phyloP scores from a whole-genome alignment of 2,113 vertebrate genomes.

The Mastomys coucha region DNA sequence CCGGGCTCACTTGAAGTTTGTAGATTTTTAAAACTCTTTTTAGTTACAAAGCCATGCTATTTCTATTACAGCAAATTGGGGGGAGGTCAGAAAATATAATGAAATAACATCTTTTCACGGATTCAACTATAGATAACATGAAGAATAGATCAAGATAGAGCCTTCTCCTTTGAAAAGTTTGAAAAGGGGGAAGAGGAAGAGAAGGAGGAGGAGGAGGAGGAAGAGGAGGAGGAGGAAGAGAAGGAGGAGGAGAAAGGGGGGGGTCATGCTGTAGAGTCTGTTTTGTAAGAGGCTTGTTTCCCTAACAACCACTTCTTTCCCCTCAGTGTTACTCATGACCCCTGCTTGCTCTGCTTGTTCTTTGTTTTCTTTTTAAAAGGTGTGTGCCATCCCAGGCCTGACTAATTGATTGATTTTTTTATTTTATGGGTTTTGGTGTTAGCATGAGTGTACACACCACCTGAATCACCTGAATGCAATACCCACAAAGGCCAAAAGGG shows the following conservation, averaged over 20 bases:
- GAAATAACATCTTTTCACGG: neutral
- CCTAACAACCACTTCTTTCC: neutral
- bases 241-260: no score
- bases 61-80: conserved; percentile 1
- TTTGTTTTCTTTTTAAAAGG: neutral
- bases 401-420: neutral
- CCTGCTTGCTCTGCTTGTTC: neutral
- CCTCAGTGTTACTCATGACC: neutral
- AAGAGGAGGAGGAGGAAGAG: no score
- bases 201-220: no score
- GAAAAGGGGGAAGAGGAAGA: no score
- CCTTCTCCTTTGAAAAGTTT: neutral
- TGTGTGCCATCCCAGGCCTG: neutral
- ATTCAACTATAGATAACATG: neutral
- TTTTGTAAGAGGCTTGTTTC: neutral
- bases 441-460: neutral
- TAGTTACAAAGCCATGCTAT: neutral
- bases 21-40: conserved; percentile 13
- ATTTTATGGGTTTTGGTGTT: neutral
- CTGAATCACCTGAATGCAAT: neutral
- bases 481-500: neutral
- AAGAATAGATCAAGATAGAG: neutral
- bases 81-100: neutral
- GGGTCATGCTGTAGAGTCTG: neutral
- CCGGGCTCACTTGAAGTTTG: neutral